Evolutionary conservation across 2,113 vertebrate species (phyloP), one percentile per base, ranked within the genome.

Genomic region (Seriola dumerili): DNA sequence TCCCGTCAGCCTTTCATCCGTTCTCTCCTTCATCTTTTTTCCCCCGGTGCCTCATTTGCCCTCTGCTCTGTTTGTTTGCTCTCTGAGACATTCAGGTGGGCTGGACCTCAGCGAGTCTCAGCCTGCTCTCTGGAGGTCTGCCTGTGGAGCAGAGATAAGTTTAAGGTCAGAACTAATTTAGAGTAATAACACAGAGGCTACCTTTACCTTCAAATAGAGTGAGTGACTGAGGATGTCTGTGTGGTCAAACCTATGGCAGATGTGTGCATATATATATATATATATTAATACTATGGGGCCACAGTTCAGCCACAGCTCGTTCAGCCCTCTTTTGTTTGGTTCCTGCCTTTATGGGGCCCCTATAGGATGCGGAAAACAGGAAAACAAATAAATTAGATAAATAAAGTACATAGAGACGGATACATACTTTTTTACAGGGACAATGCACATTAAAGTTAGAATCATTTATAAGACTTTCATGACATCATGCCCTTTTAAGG

Each of bases 81-180:
- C 65, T 52, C 86, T 75, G 83, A 95, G 93, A 92, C 94, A 93
- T 95, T 95, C 94, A 94, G 92, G 94, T 85, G 67, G 67, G 44
- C 52, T 36, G 81, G 91, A 90, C 71, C 74, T 88, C 80, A 89
- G 92, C 58, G 76, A 61, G 58, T 72, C 67, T 61, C 74, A 6
- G 61, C 44, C 4, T 38, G 72, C 61, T 74, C 69, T 32, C 34
- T 23, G 68, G 76, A 85, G 80, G 68, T 58, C 83, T 77, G 67
- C 61, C 57, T 65, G 83, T 66, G 42, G 25, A 76, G 72, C 38
- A 0, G 55, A 78, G 75, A 78, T 50, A 50, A 78, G 67, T 64
- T 64, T 54, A 59, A 63, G 80, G 50, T 88, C 82, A 72, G 16
- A 74, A 72, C 62, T 72, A 54, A 88, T 77, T 83, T 72, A 80